phyloP scores from a whole-genome alignment of 2,113 vertebrate genomes.

The Pontoporia blainvillei region DNA sequence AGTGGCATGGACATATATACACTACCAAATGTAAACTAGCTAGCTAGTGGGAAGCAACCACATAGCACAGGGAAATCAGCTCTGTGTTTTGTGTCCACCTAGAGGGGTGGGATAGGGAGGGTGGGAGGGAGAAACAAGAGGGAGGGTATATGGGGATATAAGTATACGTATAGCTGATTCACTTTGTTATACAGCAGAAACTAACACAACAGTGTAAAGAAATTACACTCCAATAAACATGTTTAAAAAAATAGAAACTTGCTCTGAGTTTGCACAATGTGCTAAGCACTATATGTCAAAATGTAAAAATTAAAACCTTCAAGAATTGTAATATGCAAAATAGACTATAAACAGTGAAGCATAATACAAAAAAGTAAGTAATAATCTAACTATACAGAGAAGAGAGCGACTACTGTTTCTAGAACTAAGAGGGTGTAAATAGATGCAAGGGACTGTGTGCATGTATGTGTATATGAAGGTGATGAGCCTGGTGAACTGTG shows the following conservation, averaged over 20 bases:
- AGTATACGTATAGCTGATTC: too few species aligned
- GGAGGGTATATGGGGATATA: too few species aligned
- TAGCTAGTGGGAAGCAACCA: too few species aligned
- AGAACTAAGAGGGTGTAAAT: neutral
- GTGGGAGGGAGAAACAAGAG: too few species aligned
- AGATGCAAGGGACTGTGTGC: fast-evolving
- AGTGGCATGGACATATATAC: too few species aligned
- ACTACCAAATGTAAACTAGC: too few species aligned
- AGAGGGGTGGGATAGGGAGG: too few species aligned
- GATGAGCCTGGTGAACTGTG: neutral
- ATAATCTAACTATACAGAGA: neutral
- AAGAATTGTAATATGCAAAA: neutral
- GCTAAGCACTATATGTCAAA: neutral
- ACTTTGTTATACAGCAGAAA: too few species aligned
- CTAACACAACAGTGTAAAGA: too few species aligned
- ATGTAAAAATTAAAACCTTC: neutral
- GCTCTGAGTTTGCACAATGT: neutral
- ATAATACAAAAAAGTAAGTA: neutral
- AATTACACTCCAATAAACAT: too few species aligned
- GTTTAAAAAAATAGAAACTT: neutral
- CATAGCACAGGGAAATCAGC: too few species aligned
- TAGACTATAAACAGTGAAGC: neutral
- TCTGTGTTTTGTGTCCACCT: too few species aligned
- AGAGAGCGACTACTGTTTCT: neutral
- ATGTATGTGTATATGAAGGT: fast-evolving